A percentile compares a stretch with the other conserved stretches of the same genome.
phyloP scores from a whole-genome alignment of 2,113 vertebrate species.

The Tupaia tana region DNA sequence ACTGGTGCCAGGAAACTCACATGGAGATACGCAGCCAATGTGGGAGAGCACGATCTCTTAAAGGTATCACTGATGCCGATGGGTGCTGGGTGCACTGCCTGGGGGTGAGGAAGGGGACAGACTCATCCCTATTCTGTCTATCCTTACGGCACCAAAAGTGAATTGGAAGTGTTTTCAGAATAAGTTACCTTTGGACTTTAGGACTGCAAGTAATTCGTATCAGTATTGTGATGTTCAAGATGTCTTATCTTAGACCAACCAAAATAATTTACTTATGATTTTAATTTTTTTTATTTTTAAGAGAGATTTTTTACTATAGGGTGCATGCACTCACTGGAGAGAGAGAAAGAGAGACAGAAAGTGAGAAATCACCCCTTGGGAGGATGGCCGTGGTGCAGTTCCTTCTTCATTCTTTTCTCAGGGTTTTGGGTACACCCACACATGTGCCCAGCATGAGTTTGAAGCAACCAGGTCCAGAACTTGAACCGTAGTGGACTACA shows the following conservation, averaged over 20 bases:
- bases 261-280: background rate
- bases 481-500: no score
- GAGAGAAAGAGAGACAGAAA: no score
- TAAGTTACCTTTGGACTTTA: background rate
- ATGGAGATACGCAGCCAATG: conserved; percentile 90
- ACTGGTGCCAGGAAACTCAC: conserved; percentile 88
- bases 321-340: no score
- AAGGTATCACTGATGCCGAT: conserved; percentile 87
- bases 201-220: background rate
- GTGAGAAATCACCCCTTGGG: no score
- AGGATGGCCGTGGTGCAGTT: no score
- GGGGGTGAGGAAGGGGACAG: background rate
- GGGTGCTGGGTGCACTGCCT: background rate
- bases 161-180: background rate
- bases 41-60: conserved; percentile 92
- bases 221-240: background rate
- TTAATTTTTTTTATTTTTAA: no score
- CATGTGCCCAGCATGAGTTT: no score
- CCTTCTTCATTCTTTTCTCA: no score
- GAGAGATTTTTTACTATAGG: no score
- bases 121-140: background rate
- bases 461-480: no score
- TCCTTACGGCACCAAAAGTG: background rate
- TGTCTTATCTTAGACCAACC: background rate
- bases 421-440: no score